phyloP scores from a whole-genome alignment of 2,888 invertebrate species.

The Hyles lineata region DNA sequence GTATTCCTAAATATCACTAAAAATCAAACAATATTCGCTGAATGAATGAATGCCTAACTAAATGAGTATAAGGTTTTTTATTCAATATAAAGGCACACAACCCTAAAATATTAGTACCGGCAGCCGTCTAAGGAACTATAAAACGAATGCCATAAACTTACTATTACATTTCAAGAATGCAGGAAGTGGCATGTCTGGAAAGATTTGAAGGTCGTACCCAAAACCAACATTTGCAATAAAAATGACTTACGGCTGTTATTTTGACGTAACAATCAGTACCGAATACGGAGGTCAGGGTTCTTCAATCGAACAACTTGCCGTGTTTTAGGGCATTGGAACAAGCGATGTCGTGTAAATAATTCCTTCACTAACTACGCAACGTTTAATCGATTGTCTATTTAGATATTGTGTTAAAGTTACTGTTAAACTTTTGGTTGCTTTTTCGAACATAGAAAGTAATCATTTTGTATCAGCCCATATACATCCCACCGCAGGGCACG shows the following conservation, averaged over 20 bases:
- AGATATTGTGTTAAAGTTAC: too few relatives aligned
- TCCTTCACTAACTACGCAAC: not conserved
- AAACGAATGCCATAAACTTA: not conserved
- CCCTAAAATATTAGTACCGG: not conserved
- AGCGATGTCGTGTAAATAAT: not conserved
- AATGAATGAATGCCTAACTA: too few relatives aligned
- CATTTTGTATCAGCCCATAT: too few relatives aligned
- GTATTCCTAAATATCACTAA: too few relatives aligned
- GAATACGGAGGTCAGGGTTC: conserved; percentile 53
- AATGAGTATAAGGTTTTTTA: not conserved
- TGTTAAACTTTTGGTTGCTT: too few relatives aligned
- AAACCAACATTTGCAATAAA: conserved; percentile 39
- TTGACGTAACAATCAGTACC: conserved; percentile 54
- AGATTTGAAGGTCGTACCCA: conserved; percentile 4
- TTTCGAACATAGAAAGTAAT: too few relatives aligned
- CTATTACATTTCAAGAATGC: not conserved
- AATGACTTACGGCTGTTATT: conserved; percentile 44
- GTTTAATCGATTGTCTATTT: too few relatives aligned
- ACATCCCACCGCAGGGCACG: too few relatives aligned
- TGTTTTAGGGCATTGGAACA: not conserved
- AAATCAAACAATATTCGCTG: too few relatives aligned
- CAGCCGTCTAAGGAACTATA: conserved; percentile 3
- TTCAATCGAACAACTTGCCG: conserved; percentile 30
- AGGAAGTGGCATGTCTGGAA: conserved; percentile 7
- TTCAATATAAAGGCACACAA: not conserved